Conservation (phyloP, 2,888 invertebrate genomes). For the Apoderus coryli region DNA sequence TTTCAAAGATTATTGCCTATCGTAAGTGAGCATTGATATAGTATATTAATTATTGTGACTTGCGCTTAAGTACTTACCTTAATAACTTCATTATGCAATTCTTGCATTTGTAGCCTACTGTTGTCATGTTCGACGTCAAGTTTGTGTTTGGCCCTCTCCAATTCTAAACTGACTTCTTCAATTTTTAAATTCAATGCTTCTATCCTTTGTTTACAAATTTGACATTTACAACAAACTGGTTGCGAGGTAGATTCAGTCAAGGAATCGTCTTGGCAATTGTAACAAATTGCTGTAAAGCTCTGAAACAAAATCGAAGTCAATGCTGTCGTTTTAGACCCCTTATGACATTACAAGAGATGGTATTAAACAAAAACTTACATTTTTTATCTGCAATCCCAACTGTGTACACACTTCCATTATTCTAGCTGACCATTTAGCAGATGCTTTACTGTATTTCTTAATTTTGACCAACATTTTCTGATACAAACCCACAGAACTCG, state of each 20-base stretch:
- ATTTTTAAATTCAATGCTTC: constrained; percentile 16
- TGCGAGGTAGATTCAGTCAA: constrained; percentile 9
- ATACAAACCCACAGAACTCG: constrained; percentile 10
- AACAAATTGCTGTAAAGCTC: constrained; percentile 18
- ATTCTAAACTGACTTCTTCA: constrained; percentile 16
- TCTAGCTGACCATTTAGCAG: constrained; percentile 20
- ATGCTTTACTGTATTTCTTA: constrained; percentile 20
- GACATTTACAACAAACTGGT: constrained; percentile 18
- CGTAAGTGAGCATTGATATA: not conserved
- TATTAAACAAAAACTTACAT: constrained; percentile 18
- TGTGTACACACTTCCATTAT: constrained; percentile 22
- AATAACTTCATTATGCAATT: constrained; percentile 10
- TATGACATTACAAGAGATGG: not conserved
- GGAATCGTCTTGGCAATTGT: constrained; percentile 13
- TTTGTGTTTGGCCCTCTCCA: constrained; percentile 17
- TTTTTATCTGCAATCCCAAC: constrained; percentile 23
- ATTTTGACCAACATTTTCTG: constrained; percentile 20
- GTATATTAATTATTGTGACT: not conserved
- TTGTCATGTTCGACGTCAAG: constrained; percentile 17
- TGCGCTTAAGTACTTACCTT: constrained; percentile 8
- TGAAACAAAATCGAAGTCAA: constrained; percentile 11
- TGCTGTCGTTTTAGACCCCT: not conserved
- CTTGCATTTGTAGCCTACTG: constrained; percentile 5
- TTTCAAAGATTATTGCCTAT: too few species aligned
- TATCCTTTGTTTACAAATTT: constrained; percentile 18